Evolutionary conservation across 2,113 vertebrate species (phyloP).

Genomic region (Engystomops pustulosus): DNA sequence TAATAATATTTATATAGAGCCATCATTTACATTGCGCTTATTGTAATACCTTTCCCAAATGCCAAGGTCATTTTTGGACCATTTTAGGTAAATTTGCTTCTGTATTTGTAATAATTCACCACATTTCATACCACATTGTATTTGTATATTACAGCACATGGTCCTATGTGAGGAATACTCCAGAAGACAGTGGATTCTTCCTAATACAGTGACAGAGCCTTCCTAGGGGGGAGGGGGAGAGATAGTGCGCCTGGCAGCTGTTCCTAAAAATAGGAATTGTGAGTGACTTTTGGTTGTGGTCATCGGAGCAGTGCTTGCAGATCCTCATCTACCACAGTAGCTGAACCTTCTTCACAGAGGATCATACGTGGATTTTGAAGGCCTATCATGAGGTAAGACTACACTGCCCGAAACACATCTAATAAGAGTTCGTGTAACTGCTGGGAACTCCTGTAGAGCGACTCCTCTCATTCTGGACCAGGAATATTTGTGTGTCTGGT

Average conservation of each 20-base stretch:
- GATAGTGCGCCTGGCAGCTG: slow-evolving; percentile 32
- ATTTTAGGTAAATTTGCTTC: not conserved
- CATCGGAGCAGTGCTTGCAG: not conserved
- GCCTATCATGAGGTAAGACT: slow-evolving; percentile 46
- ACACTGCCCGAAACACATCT: no score
- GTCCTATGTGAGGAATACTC: not conserved
- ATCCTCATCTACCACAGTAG: not conserved
- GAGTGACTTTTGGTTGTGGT: not conserved
- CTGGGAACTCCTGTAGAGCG: no score
- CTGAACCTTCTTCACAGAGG: not conserved
- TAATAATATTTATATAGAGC: no score
- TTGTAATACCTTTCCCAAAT: no score
- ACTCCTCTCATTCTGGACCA: no score
- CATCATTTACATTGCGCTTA: no score
- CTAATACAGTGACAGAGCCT: not conserved
- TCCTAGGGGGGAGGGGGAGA: slow-evolving; percentile 17
- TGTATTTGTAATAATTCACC: no score
- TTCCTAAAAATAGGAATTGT: slow-evolving; percentile 49
- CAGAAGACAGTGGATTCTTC: slow-evolving; percentile 19
- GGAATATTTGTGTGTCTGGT: no score
- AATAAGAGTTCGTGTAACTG: no score
- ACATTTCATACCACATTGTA: no score
- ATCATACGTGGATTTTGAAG: not conserved
- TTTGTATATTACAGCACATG: not conserved
- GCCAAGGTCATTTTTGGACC: not conserved